A percentile compares a stretch with the other conserved stretches of the same genome.
Evolutionary conservation across 2,113 vertebrate genomes (phyloP).

Genomic region (Strigops habroptila): DNA sequence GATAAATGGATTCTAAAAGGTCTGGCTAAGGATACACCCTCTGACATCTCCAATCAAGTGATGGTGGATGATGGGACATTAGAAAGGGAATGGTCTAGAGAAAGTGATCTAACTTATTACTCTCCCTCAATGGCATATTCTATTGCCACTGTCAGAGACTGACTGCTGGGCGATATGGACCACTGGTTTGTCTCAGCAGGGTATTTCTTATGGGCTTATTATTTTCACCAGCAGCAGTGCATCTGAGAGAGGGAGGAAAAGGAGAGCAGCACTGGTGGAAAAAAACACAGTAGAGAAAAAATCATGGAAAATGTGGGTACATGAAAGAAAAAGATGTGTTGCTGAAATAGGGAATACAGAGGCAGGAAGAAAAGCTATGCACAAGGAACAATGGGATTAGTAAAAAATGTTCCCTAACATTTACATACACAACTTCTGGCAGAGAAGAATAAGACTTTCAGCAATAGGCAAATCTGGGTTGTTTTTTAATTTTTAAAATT

Average conservation of each 20-base stretch:
- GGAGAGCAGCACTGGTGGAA: background rate
- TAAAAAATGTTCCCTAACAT: background rate
- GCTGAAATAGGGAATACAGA: background rate
- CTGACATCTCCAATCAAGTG: background rate
- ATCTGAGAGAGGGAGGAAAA: background rate
- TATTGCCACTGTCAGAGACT: background rate
- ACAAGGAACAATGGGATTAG: background rate
- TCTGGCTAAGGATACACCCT: background rate
- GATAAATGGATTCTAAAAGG: background rate
- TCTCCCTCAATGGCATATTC: background rate
- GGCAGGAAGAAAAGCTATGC: background rate
- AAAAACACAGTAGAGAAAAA: background rate
- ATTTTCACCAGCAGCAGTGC: background rate
- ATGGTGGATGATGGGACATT: background rate
- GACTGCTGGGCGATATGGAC: background rate
- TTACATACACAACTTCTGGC: background rate
- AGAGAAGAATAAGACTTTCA: background rate
- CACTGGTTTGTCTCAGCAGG: background rate
- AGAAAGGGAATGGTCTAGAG: constrained; percentile 2
- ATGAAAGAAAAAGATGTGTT: background rate
- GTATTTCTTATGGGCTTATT: constrained; percentile 8
- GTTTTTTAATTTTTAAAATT: background rate
- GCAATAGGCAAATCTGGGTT: background rate
- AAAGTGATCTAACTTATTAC: background rate
- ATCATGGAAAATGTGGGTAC: background rate